These are phyloP conservation scores for Andrena praecox DNA, from an alignment of 2,888 invertebrate species.

Conservation along the genomic window DNA sequence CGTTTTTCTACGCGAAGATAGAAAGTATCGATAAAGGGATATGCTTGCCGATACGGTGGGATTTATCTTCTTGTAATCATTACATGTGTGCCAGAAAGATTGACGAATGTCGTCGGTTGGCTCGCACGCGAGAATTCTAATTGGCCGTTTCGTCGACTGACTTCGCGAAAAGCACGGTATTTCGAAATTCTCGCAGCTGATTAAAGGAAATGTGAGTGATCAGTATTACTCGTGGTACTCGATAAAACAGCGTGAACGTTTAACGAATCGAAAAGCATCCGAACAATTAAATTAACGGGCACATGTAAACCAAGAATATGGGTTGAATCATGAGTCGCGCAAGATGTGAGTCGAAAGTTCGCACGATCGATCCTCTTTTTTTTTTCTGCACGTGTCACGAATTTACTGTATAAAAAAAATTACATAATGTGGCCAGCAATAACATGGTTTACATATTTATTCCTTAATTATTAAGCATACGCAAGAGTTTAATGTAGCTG, in stretches of 20 bases:
- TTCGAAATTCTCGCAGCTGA: neutral
- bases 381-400: neutral
- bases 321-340: conserved; percentile 43
- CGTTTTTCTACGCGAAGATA: neutral
- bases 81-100: neutral
- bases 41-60: neutral
- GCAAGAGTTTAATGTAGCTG: neutral
- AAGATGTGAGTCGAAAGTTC: conserved; percentile 35
- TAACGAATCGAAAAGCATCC: neutral
- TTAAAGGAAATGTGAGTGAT: neutral
- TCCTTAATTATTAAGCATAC: neutral
- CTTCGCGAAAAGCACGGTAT: neutral
- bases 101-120: conserved; percentile 14
- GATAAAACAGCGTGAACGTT: conserved; percentile 21
- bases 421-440: conserved; percentile 34
- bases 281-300: neutral
- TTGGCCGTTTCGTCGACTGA: neutral
- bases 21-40: neutral
- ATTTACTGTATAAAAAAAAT: conserved; percentile 12
- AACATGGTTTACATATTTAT: conserved; percentile 20
- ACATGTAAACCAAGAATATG: conserved; percentile 36
- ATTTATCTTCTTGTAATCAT: neutral
- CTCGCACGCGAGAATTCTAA: conserved; percentile 1
- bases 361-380: neutral
- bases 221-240: conserved; percentile 10